These are phyloP conservation scores for Ecliptopera silaceata DNA, from an alignment of 2,888 invertebrate genomes.

Conservation along the genomic window DNA sequence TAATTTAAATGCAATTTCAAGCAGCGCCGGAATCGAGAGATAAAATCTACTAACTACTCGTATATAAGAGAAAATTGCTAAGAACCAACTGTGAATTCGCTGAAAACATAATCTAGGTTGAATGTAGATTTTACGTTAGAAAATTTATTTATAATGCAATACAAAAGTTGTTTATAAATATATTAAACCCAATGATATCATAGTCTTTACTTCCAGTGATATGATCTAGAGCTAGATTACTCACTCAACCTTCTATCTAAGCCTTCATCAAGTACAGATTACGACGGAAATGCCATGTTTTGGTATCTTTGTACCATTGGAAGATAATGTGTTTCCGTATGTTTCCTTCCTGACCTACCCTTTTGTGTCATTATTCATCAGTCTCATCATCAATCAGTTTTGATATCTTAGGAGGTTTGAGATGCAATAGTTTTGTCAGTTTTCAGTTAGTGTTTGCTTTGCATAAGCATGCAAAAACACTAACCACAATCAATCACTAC, in stretches of 20 bases:
- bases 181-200: not conserved
- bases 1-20: conserved; percentile 8
- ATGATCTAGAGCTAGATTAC: conserved; percentile 1
- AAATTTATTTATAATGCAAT: not conserved
- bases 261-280: not conserved
- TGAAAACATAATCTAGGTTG: not conserved
- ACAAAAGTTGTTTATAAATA: not conserved
- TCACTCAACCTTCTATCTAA: not conserved
- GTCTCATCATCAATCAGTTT: not conserved
- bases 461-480: not conserved
- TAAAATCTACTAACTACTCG: not conserved
- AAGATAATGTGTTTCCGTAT: not conserved
- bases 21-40: not conserved
- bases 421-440: too few relatives aligned
- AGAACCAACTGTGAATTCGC: not conserved
- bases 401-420: too few relatives aligned
- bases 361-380: not conserved
- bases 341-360: not conserved
- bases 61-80: not conserved
- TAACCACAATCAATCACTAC: not conserved
- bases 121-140: not conserved
- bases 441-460: not conserved
- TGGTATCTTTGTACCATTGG: not conserved
- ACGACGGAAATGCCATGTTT: not conserved
- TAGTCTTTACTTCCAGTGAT: not conserved